Conservation (phyloP, 2,797 vertebrate genomes). For the Urocyon cinereoargenteus region DNA sequence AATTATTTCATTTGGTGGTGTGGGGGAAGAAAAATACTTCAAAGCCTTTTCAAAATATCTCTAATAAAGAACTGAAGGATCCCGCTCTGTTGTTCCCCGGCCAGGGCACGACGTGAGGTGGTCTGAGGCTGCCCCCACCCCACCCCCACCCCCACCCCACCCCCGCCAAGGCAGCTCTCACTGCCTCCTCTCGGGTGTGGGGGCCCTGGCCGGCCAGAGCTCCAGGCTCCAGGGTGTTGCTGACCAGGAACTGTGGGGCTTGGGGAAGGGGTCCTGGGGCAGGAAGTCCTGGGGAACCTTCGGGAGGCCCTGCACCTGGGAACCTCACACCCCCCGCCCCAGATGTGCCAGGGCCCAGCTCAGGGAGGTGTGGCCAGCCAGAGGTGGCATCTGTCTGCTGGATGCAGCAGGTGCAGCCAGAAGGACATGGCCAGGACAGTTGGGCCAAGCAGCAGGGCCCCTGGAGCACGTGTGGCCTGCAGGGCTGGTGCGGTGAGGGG, state of each 20-base stretch:
- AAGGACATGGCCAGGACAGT: no score
- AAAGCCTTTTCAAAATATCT: slow-evolving; percentile 69
- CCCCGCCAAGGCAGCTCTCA: not conserved
- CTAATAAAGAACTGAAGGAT: slow-evolving; percentile 71
- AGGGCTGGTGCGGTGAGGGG: accelerated
- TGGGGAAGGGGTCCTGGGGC: not conserved
- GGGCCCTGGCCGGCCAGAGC: not conserved
- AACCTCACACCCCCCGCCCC: not conserved
- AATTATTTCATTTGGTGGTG: slow-evolving; percentile 81
- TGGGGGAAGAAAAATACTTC: slow-evolving; percentile 43
- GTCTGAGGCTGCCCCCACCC: not conserved
- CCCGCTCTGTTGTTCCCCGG: not conserved
- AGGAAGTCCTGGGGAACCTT: accelerated
- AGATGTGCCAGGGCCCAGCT: not conserved
- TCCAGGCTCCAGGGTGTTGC: not conserved
- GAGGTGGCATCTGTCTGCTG: not conserved
- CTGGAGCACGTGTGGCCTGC: accelerated
- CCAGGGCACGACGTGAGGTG: not conserved
- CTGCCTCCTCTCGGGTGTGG: not conserved
- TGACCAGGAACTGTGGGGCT: not conserved
- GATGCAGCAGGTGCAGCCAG: accelerated
- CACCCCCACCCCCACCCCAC: no score
- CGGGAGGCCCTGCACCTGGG: not conserved
- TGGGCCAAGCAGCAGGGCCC: not conserved
- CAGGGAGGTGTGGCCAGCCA: no score